Percentiles rank a stretch among this genome's conserved stretches.
Conservation (phyloP, 2,113 vertebrate genomes). For the Zosterops pallidus region DNA sequence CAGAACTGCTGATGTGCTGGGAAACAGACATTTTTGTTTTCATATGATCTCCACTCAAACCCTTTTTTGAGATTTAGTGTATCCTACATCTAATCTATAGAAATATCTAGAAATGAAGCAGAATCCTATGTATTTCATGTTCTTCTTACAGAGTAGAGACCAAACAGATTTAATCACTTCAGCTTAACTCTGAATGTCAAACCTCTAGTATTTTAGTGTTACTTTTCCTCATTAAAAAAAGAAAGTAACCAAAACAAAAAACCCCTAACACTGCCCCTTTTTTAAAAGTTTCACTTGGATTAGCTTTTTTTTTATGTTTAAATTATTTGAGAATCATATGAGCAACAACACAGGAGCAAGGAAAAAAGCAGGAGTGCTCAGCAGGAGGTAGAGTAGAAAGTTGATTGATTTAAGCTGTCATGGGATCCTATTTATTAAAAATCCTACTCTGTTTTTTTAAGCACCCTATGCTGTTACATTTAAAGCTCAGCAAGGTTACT, state of each 20-base stretch:
- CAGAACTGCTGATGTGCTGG: neutral
- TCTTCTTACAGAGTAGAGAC: neutral
- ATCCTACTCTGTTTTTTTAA: neutral
- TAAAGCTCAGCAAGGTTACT: neutral
- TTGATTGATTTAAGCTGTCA: neutral
- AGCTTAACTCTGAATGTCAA: neutral
- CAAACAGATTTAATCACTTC: neutral
- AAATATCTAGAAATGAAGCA: neutral
- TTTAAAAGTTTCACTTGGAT: neutral
- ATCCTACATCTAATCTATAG: neutral
- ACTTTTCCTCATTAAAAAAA: neutral
- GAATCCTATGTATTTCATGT: neutral
- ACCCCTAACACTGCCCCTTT: fast-evolving
- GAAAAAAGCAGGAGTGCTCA: neutral
- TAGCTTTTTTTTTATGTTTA: neutral
- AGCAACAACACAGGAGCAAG: neutral
- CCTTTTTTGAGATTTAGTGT: neutral
- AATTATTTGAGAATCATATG: neutral
- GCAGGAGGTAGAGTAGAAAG: neutral
- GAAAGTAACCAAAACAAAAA: neutral
- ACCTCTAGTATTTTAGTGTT: neutral
- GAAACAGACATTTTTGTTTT: neutral
- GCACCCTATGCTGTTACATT: neutral
- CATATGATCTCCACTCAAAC: neutral
- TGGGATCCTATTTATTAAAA: neutral